Percentiles rank a stretch among this genome's conserved stretches.
These are phyloP conservation scores for Calonectris borealis DNA, from an alignment of 2,113 vertebrate genomes.

Conservation along the genomic window DNA sequence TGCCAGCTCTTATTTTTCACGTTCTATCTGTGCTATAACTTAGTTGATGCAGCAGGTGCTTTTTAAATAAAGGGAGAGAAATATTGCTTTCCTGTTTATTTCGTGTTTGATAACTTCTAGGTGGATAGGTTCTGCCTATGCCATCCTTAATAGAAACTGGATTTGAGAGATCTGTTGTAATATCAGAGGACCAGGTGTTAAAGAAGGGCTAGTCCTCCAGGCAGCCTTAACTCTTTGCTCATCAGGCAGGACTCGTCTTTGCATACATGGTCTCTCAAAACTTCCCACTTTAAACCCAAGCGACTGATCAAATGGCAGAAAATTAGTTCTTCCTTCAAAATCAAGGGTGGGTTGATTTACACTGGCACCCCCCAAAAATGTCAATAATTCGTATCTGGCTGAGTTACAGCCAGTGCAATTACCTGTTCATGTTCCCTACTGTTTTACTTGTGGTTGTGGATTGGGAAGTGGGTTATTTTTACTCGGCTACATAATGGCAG, in stretches of 20 bases:
- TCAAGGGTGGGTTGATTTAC: background rate
- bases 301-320: background rate
- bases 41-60: constrained; percentile 36
- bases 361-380: background rate
- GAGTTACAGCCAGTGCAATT: background rate
- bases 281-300: background rate
- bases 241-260: background rate
- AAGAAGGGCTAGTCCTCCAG: background rate
- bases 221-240: background rate
- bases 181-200: background rate
- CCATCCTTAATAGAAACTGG: background rate
- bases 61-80: constrained; percentile 36
- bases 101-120: background rate
- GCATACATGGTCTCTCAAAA: background rate
- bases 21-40: constrained; percentile 14
- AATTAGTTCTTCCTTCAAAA: background rate
- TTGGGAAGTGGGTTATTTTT: background rate
- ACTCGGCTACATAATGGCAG: background rate
- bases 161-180: background rate
- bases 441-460: background rate
- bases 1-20: constrained; percentile 47
- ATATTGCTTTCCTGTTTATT: constrained; percentile 16
- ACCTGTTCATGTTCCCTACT: background rate
- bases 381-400: background rate
- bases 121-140: background rate